These are phyloP conservation scores for Dendrophyllia cribrosa DNA, from an alignment of 64 coral and sea anemone genomes.

Conservation along the genomic window DNA sequence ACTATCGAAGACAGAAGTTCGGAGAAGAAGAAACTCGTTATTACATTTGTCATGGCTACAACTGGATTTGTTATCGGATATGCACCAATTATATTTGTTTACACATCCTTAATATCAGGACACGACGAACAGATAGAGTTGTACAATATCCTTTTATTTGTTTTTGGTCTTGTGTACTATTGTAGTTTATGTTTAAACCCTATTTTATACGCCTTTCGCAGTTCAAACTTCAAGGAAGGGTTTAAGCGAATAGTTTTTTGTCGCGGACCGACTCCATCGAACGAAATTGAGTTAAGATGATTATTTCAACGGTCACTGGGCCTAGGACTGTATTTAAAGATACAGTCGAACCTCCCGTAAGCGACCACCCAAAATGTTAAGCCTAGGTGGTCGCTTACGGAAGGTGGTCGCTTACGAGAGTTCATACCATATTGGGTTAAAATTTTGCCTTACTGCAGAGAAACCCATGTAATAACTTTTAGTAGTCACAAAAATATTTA, in stretches of 20 bases:
- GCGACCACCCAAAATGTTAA: too few species aligned
- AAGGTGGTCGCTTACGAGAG: too few species aligned
- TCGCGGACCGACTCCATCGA: background rate
- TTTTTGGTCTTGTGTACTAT: background rate
- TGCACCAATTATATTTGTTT: background rate
- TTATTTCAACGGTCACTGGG: too few species aligned
- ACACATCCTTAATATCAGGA: background rate
- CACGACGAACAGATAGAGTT: background rate
- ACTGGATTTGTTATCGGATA: background rate
- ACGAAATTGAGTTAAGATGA: too few species aligned
- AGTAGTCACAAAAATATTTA: too few species aligned
- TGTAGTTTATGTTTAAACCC: background rate
- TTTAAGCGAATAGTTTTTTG: background rate
- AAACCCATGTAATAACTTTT: too few species aligned
- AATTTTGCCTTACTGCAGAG: too few species aligned
- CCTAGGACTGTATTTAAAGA: too few species aligned
- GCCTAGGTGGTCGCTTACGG: too few species aligned
- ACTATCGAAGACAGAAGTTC: background rate
- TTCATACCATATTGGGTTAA: too few species aligned
- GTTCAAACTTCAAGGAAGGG: background rate
- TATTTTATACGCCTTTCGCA: background rate
- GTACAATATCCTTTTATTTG: too few species aligned
- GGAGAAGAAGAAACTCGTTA: slow-evolving; percentile 34
- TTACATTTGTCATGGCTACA: background rate
- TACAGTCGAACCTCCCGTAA: too few species aligned